Base-by-base conservation (phyloP, 1,140 invertebrate genomes). In the Triops cancriformis region DNA sequence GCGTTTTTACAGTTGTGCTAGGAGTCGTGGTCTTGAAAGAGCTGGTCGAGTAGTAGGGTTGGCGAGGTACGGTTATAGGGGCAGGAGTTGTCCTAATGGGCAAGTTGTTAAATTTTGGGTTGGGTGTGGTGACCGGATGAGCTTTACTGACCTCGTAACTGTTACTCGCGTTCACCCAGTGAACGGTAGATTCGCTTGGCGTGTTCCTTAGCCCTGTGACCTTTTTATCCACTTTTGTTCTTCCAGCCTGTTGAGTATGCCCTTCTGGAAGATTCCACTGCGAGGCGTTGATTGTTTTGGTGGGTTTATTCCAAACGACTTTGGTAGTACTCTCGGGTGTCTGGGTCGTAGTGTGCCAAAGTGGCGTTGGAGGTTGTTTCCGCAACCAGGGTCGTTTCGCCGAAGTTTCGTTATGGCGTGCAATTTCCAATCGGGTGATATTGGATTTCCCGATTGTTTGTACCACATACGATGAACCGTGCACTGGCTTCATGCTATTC, bases 141-240 rank as follows among this genome's bases (percentile, higher is more conserved):
- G 51, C 51, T 64, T 64, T 64, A 64, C 51, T 64, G 51, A 64
- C 51, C 51, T 23, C 51, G 51, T 64, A 64, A 64, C 51, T 23
- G 14, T 64, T 64, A 64, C 51, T 64, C 18, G 51, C 51, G 1
- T 64, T 10, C 14, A 23, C 51, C 51, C 51, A 64, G 51, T 64
- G 51, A 64, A 64, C 51, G 51, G 51, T 64, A 14, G 51, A n/a
- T 64, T 64, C 51, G 51, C 51, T 64, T 18, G 51, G 51, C 23
- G 51, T 64, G 23, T 23, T 64, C 11, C 11, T 18, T 64, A 64
- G 51, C 51, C 51, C 51, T 14, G 51, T 64, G 51, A 64, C 51
- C 51, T 23, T 18, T 23, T 64, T 64, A 6, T 64, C 51, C 23
- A 23, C 9, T 23, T 64, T 64, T 64, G 23, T 3, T 64, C 14